Evolutionary conservation across 30 jellyfish, hydroid and myxozoan species (phyloP), one percentile per base, ranked within the genome.

Genomic region (Cassiopea xamachana): DNA sequence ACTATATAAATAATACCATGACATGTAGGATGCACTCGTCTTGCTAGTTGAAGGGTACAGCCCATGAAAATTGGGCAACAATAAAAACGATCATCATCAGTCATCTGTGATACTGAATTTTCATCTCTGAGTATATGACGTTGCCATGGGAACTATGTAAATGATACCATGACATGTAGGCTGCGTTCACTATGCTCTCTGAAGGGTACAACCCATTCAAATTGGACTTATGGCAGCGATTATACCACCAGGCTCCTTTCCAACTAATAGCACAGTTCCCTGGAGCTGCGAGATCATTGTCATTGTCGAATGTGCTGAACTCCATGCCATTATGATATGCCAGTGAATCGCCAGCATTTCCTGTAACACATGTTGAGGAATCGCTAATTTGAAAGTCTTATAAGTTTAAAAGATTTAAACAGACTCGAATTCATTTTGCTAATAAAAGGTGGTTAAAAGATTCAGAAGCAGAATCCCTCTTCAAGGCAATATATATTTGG

Each of bases 171-270:
- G 81, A 1, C 90, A 88, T 88, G 49, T 88, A 88, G 1, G 67
- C 59, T 2, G 95, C 75, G 46, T 67, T 48, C 39, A 89, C 73
- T 18, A 84, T 71, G 77, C 79, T 75, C 45, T 78, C 27, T 45
- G 92, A 43, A 6, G 92, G 96, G 77, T 49, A 90, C 13, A 75
- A 9, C 14, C 93, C 97, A 68, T 90, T 90, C 17, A 77, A 87
- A 49, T 90, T 75, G 50, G 74, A 69, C 48, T n/a, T 1, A 68
- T 82, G 93, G 55, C 97, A 82, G 17, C 16, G 46, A 1, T 82
- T 68, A 51, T 71, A 64, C 97, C 97, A 90, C 97, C 97, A 90
- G 15, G 77, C 97, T 13, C 93, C 93, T 44, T 62, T 64, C 84
- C 84, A 90, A 1, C 51, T 7, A 48, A 9, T 1, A 27, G 97